Base-by-base conservation (phyloP, 2,888 invertebrate species). In the Thera obeliscata region DNA sequence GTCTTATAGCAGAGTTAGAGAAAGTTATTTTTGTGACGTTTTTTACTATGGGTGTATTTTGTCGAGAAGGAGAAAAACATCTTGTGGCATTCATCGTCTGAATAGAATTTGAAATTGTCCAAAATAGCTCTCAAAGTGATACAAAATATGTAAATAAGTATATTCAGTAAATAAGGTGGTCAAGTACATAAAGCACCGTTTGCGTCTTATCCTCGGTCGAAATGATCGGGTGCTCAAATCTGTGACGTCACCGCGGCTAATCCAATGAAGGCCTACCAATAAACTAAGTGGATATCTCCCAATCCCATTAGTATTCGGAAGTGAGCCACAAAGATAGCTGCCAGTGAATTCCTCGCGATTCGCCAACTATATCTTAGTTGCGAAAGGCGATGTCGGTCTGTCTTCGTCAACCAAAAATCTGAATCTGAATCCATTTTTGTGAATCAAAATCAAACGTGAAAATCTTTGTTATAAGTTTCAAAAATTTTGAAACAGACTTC, bases 261-360 rank as follows among this genome's bases (percentile, higher is more conserved):
- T 75, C 75, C 72, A 72, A 75, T 75, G 71, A 67, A 56, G 70
- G 72, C 74, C 72, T 71, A 69, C 67, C 70, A 67, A 74, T 68
- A 67, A 60, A 66, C 56, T 75, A 75, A 75, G 71, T 75, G 75
- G 75, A 75, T 75, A 72, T 68, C 72, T 61, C 59, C 61, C 70
- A 73, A 75, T 75, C 75, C 73, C 72, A 74, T 74, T 74, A 74
- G 67, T 56, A 75, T 74, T 73, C 71, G 75, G 76, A 73, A 76
- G 73, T 73, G 66, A 64, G 64, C 68, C 64, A 67, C 70, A 64
- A 66, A 73, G 74, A 76, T 73, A 75, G 72, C 66, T 71, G 74
- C 76, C 73, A 72, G 73, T 74, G 49, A 69, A 76, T 71, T 74
- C 76, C 75, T 58, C 72, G 74, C 71, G 67, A 71, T 71, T 65